These are phyloP conservation scores for Lycodopsis pacificus DNA, from an alignment of 2,797 vertebrate genomes.

Conservation along the genomic window DNA sequence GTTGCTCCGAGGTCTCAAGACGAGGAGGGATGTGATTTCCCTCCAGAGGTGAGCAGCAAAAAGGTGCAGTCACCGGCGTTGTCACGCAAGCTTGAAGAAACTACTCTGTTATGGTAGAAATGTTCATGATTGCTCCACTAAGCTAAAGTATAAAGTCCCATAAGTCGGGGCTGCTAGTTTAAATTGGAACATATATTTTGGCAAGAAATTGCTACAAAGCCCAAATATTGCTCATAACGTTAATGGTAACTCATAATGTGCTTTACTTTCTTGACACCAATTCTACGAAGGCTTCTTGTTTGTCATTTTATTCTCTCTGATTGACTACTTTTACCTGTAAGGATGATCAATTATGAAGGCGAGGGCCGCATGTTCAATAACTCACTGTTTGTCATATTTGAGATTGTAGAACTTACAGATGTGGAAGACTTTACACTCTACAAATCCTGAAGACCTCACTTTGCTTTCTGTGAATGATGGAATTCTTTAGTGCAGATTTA, in stretches of 20 bases:
- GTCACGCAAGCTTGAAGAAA: not conserved
- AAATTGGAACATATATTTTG: conserved; percentile 8
- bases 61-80: not conserved
- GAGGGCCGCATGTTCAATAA: not conserved
- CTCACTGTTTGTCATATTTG: conserved; percentile 7
- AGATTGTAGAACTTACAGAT: not conserved
- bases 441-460: not conserved
- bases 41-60: not conserved
- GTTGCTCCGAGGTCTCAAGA: not conserved
- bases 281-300: conserved; percentile 1
- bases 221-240: conserved; percentile 2
- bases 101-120: not conserved
- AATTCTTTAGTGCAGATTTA: not conserved
- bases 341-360: not conserved
- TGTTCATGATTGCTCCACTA: not conserved
- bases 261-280: conserved; percentile 9
- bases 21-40: not conserved
- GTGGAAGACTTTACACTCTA: not conserved
- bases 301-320: conserved; percentile 43
- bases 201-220: not conserved
- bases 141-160: not conserved
- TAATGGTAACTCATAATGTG: conserved; percentile 22
- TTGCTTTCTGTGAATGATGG: not conserved
- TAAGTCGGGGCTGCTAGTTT: not conserved
- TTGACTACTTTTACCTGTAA: conserved; percentile 47